Percentiles rank a stretch among this genome's conserved stretches.
phyloP scores from a whole-genome alignment of 2,113 vertebrate species.

The Oreochromis aureus region DNA sequence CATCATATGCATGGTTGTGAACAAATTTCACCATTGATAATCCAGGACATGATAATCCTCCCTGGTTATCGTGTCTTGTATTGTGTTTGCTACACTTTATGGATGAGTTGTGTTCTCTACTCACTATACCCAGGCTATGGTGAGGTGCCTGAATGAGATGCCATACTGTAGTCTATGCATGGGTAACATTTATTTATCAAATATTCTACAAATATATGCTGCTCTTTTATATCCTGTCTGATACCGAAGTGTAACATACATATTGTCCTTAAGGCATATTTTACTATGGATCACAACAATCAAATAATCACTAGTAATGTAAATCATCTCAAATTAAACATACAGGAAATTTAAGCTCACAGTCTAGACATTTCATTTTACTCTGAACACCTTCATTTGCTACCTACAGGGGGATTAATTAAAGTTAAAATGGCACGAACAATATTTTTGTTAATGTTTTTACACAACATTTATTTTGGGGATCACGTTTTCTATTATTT shows the following conservation, averaged over 20 bases:
- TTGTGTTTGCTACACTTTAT: conserved; percentile 21
- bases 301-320: neutral
- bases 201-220: conserved; percentile 53
- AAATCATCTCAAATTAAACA: neutral
- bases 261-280: neutral
- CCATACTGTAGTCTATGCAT: conserved; percentile 64
- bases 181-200: conserved; percentile 50
- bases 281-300: neutral
- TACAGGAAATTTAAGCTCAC: neutral
- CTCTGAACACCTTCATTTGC: neutral
- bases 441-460: conserved; percentile 48
- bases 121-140: neutral
- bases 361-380: neutral
- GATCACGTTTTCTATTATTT: conserved; percentile 6
- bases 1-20: conserved; percentile 53
- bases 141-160: conserved; percentile 20
- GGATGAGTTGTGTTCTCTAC: neutral
- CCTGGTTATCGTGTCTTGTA: neutral
- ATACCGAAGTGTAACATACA: neutral
- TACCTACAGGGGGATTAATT: neutral
- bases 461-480: conserved; percentile 14
- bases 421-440: conserved; percentile 9
- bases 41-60: neutral
- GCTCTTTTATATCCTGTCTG: conserved; percentile 32
- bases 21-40: neutral